Base-by-base conservation (phyloP, 2,113 vertebrate species). In the Caretta caretta region DNA sequence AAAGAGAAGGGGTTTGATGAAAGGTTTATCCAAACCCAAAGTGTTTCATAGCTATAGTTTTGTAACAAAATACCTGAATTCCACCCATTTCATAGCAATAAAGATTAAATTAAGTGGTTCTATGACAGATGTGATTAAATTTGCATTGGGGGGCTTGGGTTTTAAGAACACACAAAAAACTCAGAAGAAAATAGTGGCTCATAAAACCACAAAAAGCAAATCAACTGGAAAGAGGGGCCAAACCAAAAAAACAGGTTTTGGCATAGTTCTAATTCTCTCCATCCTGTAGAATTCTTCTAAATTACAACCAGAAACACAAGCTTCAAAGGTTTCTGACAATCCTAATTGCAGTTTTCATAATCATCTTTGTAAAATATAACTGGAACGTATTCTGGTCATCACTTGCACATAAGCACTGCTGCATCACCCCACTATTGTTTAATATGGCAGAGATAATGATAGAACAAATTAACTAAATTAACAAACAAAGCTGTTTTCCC, bases 181-280 rank as follows among this genome's bases (percentile, higher is more conserved):
- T 90, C 46, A 48, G 50, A 84, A 69, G 72, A 78, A n/a, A 72
- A 86, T 90, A 87, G 53, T 29, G 88, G 59, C 49, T 84, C 27
- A 88, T 46, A 65, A 79, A 91, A 93, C 16, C 78, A 89, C 6
- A 56, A 89, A 4, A 53, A 94, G 72, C 27, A 93, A 35, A 48
- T 76, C 50, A 10, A 8, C 20, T 93, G 76, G 84, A 97, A 94
- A 65, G 22, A 42, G 49, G 78, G 80, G 94, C 85, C 83, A 97
- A 96, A 97, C 59, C 14, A 94, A 69, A 96, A 96, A 78, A 92
- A 86, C 90, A 95, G 76, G 17, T 46, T 95, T 96, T 94, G 97
- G 94, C 95, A 96, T 94, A 90, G 80, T 86, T 91, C 38, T 95
- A 94, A 12, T 59, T 96, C 94, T 87, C 90, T 93, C 92, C 95